Evolutionary conservation across 35 echinoderm and acorn worm genomes (phyloP).

Genomic region (Lytechinus pictus): DNA sequence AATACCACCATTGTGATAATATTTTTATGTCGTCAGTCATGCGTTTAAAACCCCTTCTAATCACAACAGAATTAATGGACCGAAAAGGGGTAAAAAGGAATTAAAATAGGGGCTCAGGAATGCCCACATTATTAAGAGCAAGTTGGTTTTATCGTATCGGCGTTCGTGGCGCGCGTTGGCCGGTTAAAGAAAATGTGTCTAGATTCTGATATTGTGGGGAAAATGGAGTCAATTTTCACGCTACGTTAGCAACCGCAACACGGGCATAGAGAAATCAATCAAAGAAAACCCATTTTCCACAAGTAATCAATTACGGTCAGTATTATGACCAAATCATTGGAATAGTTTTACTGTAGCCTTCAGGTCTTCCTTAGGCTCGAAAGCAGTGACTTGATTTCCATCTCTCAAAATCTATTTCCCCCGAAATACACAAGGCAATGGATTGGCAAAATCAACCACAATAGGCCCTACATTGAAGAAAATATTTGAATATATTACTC

Average conservation of each 20-base stretch:
- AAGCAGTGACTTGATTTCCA: not conserved
- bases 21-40: conserved; percentile 50
- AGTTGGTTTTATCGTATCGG: not conserved
- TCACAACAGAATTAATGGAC: conserved; percentile 50
- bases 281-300: not conserved
- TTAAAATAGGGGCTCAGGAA: conserved; percentile 20
- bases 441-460: not conserved
- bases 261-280: not conserved
- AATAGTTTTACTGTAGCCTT: not conserved
- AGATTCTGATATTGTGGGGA: not conserved
- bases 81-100: conserved; percentile 1
- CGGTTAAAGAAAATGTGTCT: not conserved
- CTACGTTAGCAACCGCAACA: not conserved
- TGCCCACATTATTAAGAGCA: not conserved
- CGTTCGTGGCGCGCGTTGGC: conserved; percentile 4
- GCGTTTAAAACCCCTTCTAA: conserved; percentile 42
- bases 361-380: not conserved
- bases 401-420: not conserved
- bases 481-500: not conserved
- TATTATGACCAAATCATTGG: not conserved
- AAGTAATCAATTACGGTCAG: not conserved
- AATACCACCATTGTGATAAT: conserved; percentile 49
- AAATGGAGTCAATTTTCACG: conserved; percentile 12
- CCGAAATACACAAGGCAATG: not conserved
- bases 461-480: no score